Evolutionary conservation across 2,113 vertebrate genomes (phyloP).

Genomic region (Xiphophorus hellerii): DNA sequence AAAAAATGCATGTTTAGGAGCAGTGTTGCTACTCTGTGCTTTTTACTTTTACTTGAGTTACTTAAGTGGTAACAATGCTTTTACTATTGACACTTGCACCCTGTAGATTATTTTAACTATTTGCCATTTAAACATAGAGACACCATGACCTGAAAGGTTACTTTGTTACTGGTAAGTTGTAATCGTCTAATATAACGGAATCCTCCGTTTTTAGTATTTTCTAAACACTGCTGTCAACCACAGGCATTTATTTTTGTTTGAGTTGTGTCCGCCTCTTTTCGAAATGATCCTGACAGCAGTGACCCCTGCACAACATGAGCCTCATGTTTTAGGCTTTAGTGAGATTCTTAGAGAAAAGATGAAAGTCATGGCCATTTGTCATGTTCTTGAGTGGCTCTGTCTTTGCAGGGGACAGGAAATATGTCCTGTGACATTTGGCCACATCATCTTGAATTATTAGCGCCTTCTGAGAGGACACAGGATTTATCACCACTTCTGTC

Average conservation of each 20-base stretch:
- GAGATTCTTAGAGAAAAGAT: conserved; percentile 43
- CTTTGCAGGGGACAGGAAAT: conserved; percentile 70
- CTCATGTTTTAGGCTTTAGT: conserved; percentile 42
- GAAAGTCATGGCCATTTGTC: conserved; percentile 61
- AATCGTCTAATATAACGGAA: conserved; percentile 26
- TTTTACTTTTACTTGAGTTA: no score
- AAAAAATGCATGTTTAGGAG: no score
- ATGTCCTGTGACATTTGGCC: conserved; percentile 79
- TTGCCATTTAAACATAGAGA: not conserved
- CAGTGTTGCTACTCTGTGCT: no score
- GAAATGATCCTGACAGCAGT: conserved; percentile 22
- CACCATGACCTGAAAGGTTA: not conserved
- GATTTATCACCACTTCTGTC: conserved; percentile 76
- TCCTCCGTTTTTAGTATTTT: conserved; percentile 36
- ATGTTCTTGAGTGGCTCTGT: conserved; percentile 62
- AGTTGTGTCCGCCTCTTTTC: conserved; percentile 9
- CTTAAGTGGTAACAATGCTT: no score
- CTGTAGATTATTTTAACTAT: no score
- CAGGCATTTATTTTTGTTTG: not conserved
- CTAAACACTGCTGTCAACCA: not conserved
- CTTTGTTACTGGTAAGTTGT: not conserved
- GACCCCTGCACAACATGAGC: conserved; percentile 20
- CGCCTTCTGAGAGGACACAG: conserved; percentile 72
- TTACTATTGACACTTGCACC: no score
- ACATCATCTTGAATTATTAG: conserved; percentile 79